phyloP scores from a whole-genome alignment of 2,888 invertebrate genomes.

The Zaprionus obscuricornis region DNA sequence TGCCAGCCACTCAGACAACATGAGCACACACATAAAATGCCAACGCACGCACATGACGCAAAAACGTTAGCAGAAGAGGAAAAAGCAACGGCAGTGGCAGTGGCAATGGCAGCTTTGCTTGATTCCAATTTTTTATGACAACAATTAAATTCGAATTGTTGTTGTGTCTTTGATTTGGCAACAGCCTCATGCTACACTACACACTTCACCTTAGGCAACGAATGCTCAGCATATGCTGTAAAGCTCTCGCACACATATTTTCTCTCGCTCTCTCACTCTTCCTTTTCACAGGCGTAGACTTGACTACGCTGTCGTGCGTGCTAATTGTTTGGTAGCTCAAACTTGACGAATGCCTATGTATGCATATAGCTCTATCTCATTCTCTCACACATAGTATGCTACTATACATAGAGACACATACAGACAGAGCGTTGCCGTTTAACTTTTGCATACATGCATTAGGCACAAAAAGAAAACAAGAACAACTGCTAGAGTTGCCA shows the following conservation, averaged over 20 bases:
- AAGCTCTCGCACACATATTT: background rate
- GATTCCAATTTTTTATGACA: constrained; percentile 53
- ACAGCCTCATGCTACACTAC: constrained; percentile 8
- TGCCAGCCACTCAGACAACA: constrained; percentile 18
- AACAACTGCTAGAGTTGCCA: constrained; percentile 31
- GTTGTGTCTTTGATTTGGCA: constrained; percentile 62
- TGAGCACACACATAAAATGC: constrained; percentile 38
- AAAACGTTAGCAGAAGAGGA: background rate
- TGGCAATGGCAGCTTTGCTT: constrained; percentile 33
- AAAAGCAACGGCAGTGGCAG: too few species aligned
- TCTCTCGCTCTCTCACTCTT: constrained; percentile 3
- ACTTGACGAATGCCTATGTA: constrained; percentile 41
- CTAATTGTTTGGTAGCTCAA: constrained; percentile 63
- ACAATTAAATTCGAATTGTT: constrained; percentile 73
- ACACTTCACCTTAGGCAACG: constrained; percentile 11
- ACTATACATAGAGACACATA: background rate
- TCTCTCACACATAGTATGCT: background rate
- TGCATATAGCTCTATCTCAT: background rate
- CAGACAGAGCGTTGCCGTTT: constrained; percentile 33
- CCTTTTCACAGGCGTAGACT: constrained; percentile 28
- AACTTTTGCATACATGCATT: constrained; percentile 54
- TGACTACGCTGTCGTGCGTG: constrained; percentile 51
- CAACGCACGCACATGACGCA: constrained; percentile 53
- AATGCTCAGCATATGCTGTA: constrained; percentile 5
- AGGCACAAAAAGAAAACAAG: constrained; percentile 3